Evolutionary conservation across 2,797 vertebrate species (phyloP).

Genomic region (Helarctos malayanus): DNA sequence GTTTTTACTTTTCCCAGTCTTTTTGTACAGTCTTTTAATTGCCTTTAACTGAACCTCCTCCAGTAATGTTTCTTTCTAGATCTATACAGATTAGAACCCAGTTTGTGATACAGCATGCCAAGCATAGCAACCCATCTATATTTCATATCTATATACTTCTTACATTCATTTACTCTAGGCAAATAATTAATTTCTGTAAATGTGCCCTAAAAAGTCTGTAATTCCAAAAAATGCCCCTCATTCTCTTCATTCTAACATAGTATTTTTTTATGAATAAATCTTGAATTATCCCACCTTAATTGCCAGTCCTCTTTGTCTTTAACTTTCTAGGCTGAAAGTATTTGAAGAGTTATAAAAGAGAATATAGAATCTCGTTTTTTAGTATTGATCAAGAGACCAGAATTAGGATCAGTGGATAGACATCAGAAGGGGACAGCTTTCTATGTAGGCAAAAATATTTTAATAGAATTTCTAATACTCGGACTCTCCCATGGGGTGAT

Average conservation of each 20-base stretch:
- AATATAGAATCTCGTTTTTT: constrained; percentile 16
- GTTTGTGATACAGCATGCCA: neutral
- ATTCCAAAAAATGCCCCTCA: neutral
- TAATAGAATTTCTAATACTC: constrained; percentile 35
- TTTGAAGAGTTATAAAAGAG: neutral
- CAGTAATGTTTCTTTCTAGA: constrained; percentile 35
- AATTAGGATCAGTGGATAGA: neutral
- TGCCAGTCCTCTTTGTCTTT: neutral
- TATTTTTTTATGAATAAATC: neutral
- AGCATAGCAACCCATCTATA: neutral
- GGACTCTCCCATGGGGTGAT: neutral
- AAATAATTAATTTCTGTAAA: constrained; percentile 17
- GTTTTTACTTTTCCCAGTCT: neutral
- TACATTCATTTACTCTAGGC: neutral
- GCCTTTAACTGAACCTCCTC: neutral
- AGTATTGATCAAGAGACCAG: neutral
- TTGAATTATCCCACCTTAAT: constrained; percentile 28
- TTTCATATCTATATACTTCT: neutral
- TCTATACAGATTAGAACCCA: neutral
- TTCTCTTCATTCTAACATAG: neutral
- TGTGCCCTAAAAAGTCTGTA: neutral
- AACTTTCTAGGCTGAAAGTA: neutral
- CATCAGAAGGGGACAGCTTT: neutral
- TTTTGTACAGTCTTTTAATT: neutral
- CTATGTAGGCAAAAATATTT: constrained; percentile 5